These are phyloP conservation scores for Azemiops feae DNA, from an alignment of 2,113 vertebrate genomes.

Conservation along the genomic window DNA sequence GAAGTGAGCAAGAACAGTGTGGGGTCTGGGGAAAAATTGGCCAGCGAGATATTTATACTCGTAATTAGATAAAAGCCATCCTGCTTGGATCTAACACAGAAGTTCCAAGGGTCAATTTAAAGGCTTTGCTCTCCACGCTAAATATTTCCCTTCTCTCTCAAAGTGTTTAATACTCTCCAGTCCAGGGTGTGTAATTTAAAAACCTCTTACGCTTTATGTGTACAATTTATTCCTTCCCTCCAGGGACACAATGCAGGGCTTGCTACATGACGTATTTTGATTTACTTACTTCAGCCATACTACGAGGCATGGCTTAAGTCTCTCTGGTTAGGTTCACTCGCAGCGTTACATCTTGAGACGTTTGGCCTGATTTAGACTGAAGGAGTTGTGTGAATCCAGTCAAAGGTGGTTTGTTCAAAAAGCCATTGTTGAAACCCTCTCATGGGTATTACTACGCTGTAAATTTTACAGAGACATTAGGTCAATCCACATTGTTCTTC, in stretches of 20 bases:
- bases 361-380: neutral
- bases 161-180: neutral
- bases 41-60: neutral
- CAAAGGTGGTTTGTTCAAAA: neutral
- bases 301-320: neutral
- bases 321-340: neutral
- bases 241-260: neutral
- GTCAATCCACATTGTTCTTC: neutral
- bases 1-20: slow-evolving; percentile 6
- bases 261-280: neutral
- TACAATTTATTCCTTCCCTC: neutral
- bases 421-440: neutral
- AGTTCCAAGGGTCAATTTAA: neutral
- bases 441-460: neutral
- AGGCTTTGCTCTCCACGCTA: neutral
- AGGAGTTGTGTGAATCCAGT: neutral
- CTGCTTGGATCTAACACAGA: neutral
- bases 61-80: neutral
- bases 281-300: neutral
- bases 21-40: neutral
- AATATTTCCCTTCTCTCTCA: neutral
- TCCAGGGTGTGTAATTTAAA: neutral
- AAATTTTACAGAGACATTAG: neutral
- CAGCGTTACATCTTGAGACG: neutral
- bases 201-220: neutral